These are phyloP conservation scores for Lacerta bilineata DNA, from an alignment of 2,797 vertebrate genomes.

Conservation along the genomic window DNA sequence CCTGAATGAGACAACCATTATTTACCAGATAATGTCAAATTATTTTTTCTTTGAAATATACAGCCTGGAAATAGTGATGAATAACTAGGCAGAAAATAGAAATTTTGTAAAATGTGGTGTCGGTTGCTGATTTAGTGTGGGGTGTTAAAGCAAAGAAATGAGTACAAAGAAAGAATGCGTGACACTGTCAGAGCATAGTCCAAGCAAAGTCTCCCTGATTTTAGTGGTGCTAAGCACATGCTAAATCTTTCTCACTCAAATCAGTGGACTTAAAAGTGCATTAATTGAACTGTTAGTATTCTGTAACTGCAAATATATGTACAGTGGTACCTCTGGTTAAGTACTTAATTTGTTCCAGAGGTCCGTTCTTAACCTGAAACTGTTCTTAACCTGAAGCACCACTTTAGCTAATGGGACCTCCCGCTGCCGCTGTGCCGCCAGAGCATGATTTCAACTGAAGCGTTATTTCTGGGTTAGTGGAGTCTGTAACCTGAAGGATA, in stretches of 20 bases:
- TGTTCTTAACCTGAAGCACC: too few species aligned
- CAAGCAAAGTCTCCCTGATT: neutral
- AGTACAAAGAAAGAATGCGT: neutral
- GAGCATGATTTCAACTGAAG: too few species aligned
- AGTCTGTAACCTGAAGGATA: too few species aligned
- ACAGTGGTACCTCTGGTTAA: too few species aligned
- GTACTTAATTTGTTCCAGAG: too few species aligned
- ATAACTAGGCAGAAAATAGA: neutral
- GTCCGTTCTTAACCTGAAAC: too few species aligned
- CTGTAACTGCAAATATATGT: neutral
- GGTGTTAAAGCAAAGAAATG: neutral
- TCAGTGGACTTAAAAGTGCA: neutral
- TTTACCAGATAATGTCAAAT: neutral
- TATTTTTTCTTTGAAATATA: neutral
- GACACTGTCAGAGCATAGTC: neutral
- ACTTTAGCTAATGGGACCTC: too few species aligned
- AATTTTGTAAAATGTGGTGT: neutral
- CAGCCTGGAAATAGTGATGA: neutral
- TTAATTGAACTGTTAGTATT: neutral
- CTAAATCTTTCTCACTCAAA: neutral
- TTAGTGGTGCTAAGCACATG: neutral
- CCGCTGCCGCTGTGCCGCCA: too few species aligned
- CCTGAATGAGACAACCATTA: neutral
- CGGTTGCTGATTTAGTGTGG: neutral
- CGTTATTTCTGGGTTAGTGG: too few species aligned